A percentile compares a stretch with the other conserved stretches of the same genome.
Evolutionary conservation across 2,113 vertebrate species (phyloP).

Genomic region (Lophius piscatorius): DNA sequence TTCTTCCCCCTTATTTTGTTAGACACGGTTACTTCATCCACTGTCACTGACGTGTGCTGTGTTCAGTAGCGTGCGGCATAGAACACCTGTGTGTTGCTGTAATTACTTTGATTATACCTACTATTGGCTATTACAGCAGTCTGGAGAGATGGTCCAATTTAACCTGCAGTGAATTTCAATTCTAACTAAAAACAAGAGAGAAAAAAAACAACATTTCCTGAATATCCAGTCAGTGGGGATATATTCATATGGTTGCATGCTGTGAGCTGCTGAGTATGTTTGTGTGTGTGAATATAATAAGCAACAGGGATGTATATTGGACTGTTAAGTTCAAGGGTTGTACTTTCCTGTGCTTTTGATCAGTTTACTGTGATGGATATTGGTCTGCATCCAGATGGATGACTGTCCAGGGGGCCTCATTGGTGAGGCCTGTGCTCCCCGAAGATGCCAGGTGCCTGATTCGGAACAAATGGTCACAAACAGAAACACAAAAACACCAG

Average conservation of each 20-base stretch:
- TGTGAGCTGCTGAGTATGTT: constrained; percentile 28
- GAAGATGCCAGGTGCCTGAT: constrained; percentile 74
- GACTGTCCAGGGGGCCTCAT: constrained; percentile 73
- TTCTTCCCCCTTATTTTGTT: not conserved
- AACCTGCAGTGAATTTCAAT: constrained; percentile 65
- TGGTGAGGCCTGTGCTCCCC: constrained; percentile 64
- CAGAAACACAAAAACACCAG: constrained; percentile 70
- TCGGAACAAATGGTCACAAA: constrained; percentile 79
- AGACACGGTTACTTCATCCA: constrained; percentile 51
- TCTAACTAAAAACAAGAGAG: constrained; percentile 46
- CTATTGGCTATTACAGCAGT: constrained; percentile 62
- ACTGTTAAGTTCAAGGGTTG: constrained; percentile 61
- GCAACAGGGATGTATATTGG: constrained; percentile 55
- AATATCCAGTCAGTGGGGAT: constrained; percentile 57
- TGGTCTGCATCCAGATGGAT: constrained; percentile 78
- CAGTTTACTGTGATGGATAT: constrained; percentile 53
- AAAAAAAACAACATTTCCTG: constrained; percentile 38
- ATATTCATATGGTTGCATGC: constrained; percentile 49
- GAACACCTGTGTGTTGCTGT: constrained; percentile 73
- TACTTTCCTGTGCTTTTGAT: constrained; percentile 57
- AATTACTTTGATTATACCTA: constrained; percentile 79
- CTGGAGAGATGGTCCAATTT: constrained; percentile 52
- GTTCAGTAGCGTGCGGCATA: constrained; percentile 55
- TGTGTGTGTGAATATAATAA: constrained; percentile 47
- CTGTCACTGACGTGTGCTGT: constrained; percentile 50